These are phyloP conservation scores for Epistrophe grossulariae DNA, from an alignment of 2,888 invertebrate genomes.

Conservation along the genomic window DNA sequence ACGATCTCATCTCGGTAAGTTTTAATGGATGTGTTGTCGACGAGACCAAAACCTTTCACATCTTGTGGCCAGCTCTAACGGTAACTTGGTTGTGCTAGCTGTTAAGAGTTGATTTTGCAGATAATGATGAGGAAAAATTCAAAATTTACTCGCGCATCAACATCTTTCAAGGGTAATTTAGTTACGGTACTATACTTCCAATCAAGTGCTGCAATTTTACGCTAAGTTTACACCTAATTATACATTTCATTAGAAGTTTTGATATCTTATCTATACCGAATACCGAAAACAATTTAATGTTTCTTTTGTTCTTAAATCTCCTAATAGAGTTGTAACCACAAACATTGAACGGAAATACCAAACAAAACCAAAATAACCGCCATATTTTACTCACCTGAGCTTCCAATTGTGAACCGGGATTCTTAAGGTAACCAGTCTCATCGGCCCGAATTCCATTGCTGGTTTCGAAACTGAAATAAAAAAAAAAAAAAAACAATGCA, in stretches of 20 bases:
- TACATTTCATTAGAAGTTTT: constrained; percentile 47
- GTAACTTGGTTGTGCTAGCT: too few species aligned
- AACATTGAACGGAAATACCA: constrained; percentile 20
- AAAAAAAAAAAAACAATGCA: constrained; percentile 24
- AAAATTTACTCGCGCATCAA: too few species aligned
- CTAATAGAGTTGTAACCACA: constrained; percentile 1
- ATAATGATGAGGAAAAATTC: too few species aligned
- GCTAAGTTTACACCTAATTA: constrained; percentile 45
- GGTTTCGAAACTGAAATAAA: constrained; percentile 85
- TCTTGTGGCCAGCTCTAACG: too few species aligned
- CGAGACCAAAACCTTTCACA: too few species aligned
- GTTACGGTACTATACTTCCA: not conserved
- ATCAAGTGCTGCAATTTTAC: constrained; percentile 6
- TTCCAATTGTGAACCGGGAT: constrained; percentile 86
- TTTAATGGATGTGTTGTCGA: too few species aligned
- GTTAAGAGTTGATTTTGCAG: too few species aligned
- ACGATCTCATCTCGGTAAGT: too few species aligned
- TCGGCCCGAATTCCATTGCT: constrained; percentile 87
- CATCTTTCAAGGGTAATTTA: too few species aligned
- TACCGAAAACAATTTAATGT: not conserved
- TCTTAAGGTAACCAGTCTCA: constrained; percentile 87
- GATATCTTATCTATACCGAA: not conserved
- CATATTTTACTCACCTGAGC: constrained; percentile 84
- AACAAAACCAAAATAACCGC: constrained; percentile 17
- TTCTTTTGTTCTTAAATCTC: constrained; percentile 12